These are phyloP conservation scores for Neomorphus geoffroyi DNA, from an alignment of 2,797 vertebrate species.

Conservation along the genomic window DNA sequence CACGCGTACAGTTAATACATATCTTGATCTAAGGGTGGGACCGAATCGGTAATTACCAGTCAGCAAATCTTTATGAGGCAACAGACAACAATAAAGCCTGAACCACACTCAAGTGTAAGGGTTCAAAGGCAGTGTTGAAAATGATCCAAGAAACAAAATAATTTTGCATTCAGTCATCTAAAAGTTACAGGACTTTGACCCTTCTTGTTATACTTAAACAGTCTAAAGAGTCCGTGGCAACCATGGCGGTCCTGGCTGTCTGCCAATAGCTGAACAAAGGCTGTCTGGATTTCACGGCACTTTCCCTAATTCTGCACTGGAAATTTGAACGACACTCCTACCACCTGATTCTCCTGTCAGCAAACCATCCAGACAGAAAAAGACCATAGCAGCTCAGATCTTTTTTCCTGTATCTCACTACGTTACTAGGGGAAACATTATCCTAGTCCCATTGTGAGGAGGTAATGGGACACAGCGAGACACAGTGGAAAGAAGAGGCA, in stretches of 20 bases:
- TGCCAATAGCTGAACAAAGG: not conserved
- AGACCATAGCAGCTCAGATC: not conserved
- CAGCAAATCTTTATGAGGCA: constrained; percentile 22
- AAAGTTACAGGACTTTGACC: constrained; percentile 61
- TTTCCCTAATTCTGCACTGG: not conserved
- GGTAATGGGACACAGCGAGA: not conserved
- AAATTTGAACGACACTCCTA: not conserved
- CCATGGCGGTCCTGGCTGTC: not conserved
- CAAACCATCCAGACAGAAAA: not conserved
- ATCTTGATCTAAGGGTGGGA: not conserved
- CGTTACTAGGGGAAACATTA: not conserved
- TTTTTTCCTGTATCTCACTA: not conserved
- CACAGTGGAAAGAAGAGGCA: fast-evolving
- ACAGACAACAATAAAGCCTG: not conserved
- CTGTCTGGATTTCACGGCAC: not conserved
- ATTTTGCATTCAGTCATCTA: constrained; percentile 46
- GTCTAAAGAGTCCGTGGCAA: not conserved
- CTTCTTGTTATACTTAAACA: not conserved
- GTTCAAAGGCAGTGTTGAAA: constrained; percentile 55
- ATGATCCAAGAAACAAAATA: constrained; percentile 35
- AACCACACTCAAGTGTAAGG: constrained; percentile 20
- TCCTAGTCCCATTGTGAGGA: not conserved
- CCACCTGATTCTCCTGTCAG: constrained; percentile 13
- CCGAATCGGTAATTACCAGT: not conserved
- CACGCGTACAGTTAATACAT: not conserved